phyloP scores from a whole-genome alignment of 2,113 vertebrate species.

The Myotis yumanensis region DNA sequence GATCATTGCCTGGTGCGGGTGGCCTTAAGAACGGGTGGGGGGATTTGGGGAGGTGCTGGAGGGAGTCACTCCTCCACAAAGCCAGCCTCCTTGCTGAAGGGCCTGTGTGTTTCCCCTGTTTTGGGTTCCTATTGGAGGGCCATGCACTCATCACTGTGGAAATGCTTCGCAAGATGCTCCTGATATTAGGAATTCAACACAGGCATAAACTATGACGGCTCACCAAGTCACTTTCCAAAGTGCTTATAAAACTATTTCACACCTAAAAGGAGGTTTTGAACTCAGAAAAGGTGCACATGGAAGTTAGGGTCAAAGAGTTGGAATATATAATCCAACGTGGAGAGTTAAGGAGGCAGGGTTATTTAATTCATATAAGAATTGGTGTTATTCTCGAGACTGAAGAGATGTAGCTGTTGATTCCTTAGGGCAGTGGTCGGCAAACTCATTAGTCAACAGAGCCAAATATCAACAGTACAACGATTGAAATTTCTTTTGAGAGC shows the following conservation, averaged over 20 bases:
- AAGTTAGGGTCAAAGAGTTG: slow-evolving; percentile 1
- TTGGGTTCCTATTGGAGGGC: not conserved
- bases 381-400: not conserved
- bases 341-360: not conserved
- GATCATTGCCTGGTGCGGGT: not conserved
- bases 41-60: not conserved
- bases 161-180: not conserved
- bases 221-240: not conserved
- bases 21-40: not conserved
- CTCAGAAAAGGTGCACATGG: not conserved
- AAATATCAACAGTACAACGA: no score
- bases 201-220: not conserved
- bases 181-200: not conserved
- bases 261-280: slow-evolving; percentile 41
- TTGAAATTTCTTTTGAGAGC: no score
- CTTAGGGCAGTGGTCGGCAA: not conserved
- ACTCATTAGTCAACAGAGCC: no score
- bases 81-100: not conserved
- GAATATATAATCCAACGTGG: slow-evolving; percentile 16
- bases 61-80: not conserved
- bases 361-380: not conserved
- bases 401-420: not conserved
- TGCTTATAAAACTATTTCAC: slow-evolving; percentile 16
- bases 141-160: not conserved
- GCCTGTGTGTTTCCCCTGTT: not conserved